phyloP scores from a whole-genome alignment of 2,113 vertebrate species.

The Psittacus erithacus region DNA sequence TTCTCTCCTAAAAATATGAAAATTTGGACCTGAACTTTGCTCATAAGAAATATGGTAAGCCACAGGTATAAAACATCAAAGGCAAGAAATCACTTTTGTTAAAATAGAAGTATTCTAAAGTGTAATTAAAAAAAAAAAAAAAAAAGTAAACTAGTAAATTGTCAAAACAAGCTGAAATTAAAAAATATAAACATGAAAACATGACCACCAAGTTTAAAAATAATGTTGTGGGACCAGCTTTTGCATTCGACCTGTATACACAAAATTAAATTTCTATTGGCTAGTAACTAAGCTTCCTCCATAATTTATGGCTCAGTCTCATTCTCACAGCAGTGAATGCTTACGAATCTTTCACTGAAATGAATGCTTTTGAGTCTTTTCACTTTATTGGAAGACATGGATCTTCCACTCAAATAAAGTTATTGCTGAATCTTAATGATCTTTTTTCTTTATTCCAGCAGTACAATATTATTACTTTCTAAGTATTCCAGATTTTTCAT shows the following conservation, averaged over 20 bases:
- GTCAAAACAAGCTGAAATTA: not conserved
- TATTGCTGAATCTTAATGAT: not conserved
- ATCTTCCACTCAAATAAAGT: not conserved
- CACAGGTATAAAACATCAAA: not conserved
- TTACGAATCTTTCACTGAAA: constrained; percentile 36
- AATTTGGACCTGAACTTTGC: not conserved
- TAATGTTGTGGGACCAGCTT: not conserved
- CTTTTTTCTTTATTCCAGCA: not conserved
- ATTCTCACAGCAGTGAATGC: not conserved
- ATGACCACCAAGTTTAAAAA: not conserved
- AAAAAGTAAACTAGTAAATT: not conserved
- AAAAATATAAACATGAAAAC: not conserved
- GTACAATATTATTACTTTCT: constrained; percentile 6
- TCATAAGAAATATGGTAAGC: not conserved
- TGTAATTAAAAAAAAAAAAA: not conserved
- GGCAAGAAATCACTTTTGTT: not conserved
- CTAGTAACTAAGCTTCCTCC: not conserved
- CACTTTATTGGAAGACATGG: constrained; percentile 21
- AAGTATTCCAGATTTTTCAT: not conserved
- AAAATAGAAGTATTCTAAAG: not conserved
- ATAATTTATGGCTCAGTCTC: not conserved
- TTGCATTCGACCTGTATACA: not conserved
- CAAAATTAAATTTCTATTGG: not conserved
- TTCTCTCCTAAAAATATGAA: not conserved
- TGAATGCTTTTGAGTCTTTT: not conserved